Conservation (phyloP, 1,140 invertebrate genomes). For the Akabosia matsudoensis region DNA sequence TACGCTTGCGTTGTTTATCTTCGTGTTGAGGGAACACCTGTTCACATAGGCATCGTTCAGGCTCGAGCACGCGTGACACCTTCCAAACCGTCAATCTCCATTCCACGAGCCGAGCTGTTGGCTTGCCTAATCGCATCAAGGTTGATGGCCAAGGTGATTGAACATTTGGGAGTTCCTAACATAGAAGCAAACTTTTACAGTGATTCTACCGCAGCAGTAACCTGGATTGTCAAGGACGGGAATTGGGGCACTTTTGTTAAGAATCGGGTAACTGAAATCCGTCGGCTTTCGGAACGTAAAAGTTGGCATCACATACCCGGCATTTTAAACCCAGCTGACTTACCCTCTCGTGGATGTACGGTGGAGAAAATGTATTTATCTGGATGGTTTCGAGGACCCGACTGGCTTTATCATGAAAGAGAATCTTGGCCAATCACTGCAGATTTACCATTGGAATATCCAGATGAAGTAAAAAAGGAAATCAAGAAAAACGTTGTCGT, state of each 20-base stretch:
- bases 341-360: not conserved
- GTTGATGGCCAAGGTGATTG: not conserved
- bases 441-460: slow-evolving; percentile 30
- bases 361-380: not conserved
- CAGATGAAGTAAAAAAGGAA: slow-evolving; percentile 40
- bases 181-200: not conserved
- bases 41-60: not conserved
- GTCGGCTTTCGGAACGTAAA: not conserved
- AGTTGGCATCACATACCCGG: not conserved
- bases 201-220: not conserved
- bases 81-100: not conserved
- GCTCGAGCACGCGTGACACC: not conserved
- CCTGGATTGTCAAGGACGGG: not conserved
- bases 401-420: not conserved
- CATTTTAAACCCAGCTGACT: not conserved
- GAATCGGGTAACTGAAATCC: not conserved
- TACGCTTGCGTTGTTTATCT: slow-evolving; percentile 49
- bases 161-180: not conserved
- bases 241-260: not conserved
- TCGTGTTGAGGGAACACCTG: slow-evolving; percentile 33
- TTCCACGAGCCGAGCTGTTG: not conserved
- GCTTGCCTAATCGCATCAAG: not conserved
- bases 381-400: not conserved
- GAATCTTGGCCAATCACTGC: slow-evolving; percentile 3
- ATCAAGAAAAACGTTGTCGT: slow-evolving; percentile 21